These are phyloP conservation scores for Ornithoptera alexandrae DNA, from an alignment of 2,888 invertebrate species.

Conservation along the genomic window DNA sequence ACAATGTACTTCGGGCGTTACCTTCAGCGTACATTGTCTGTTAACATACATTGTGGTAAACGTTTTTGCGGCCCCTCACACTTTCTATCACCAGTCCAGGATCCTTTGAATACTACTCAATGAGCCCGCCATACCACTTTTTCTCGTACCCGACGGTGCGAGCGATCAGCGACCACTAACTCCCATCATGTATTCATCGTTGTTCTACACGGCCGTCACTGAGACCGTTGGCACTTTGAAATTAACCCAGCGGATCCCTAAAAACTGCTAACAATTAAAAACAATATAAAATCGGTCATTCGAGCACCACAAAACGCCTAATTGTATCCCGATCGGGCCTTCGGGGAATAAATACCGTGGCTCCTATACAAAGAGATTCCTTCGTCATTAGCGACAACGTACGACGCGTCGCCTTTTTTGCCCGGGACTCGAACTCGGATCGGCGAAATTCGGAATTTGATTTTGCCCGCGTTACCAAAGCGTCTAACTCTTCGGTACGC, in stretches of 20 bases:
- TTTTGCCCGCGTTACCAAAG: slow-evolving; percentile 28
- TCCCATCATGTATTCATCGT: slow-evolving; percentile 10
- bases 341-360: slow-evolving; percentile 43
- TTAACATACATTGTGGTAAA: slow-evolving; percentile 15
- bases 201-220: slow-evolving; percentile 14
- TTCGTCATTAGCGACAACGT: slow-evolving; percentile 39
- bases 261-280: slow-evolving; percentile 37
- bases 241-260: slow-evolving; percentile 25
- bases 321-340: slow-evolving; percentile 39
- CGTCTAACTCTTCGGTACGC: slow-evolving; percentile 14
- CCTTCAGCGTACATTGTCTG: slow-evolving; percentile 16
- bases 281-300: slow-evolving; percentile 33
- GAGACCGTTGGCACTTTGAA: slow-evolving; percentile 24
- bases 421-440: slow-evolving; percentile 34
- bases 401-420: slow-evolving; percentile 29
- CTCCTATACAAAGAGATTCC: slow-evolving; percentile 43
- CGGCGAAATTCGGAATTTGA: slow-evolving; percentile 35
- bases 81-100: slow-evolving; percentile 26
- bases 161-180: slow-evolving; percentile 14
- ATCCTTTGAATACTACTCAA: slow-evolving; percentile 28
- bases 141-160: slow-evolving; percentile 4
- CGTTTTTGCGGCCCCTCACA: slow-evolving; percentile 26
- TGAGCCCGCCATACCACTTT: slow-evolving; percentile 21
- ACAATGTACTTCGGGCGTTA: slow-evolving; percentile 17
- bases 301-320: slow-evolving; percentile 38